Conservation (phyloP, 1,140 invertebrate species). For the Grapholita molesta region DNA sequence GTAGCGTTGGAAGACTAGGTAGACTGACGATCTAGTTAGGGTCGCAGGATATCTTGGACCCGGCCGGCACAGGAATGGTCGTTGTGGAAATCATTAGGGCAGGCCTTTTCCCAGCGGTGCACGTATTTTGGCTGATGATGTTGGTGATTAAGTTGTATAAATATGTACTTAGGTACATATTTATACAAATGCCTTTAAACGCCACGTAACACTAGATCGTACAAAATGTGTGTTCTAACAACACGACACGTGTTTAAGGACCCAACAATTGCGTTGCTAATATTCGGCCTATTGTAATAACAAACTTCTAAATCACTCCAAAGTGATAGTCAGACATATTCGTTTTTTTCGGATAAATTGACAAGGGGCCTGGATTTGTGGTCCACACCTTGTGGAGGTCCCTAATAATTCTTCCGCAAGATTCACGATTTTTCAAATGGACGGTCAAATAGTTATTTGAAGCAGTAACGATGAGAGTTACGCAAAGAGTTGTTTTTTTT, state of each 20-base stretch:
- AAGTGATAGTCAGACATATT: constrained; percentile 35
- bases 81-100: no score
- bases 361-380: constrained; percentile 53
- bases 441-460: constrained; percentile 34
- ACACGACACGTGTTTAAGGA: neutral
- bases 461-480: constrained; percentile 25
- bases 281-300: constrained; percentile 27
- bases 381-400: constrained; percentile 48
- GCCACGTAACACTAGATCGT: no score
- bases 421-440: constrained; percentile 50
- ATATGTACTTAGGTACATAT: no score
- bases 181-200: no score
- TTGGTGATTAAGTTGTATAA: no score
- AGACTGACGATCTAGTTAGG: no score
- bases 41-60: no score
- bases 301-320: constrained; percentile 41
- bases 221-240: neutral
- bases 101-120: no score
- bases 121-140: no score
- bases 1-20: no score
- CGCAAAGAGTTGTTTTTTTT: neutral
- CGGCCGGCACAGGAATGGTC: no score
- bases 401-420: constrained; percentile 51
- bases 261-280: constrained; percentile 4
- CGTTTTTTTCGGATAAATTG: constrained; percentile 40